phyloP scores from a whole-genome alignment of 1,140 invertebrate genomes.

The Ostrea denselamellosa region DNA sequence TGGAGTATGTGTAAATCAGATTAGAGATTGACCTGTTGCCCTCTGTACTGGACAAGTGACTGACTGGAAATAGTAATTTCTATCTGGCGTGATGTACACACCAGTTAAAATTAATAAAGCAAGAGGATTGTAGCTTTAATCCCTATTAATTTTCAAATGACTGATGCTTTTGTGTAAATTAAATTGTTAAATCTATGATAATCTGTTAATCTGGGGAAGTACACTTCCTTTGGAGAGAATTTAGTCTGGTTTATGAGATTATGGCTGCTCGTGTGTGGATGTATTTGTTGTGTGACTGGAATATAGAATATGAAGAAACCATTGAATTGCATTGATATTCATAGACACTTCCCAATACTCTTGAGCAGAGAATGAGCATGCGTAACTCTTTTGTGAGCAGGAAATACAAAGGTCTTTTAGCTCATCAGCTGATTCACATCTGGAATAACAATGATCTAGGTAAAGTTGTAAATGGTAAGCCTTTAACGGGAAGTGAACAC shows the following conservation, averaged over 20 bases:
- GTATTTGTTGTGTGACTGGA: background rate
- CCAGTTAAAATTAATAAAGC: background rate
- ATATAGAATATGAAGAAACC: background rate
- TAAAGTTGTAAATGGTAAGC: background rate
- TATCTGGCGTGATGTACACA: background rate
- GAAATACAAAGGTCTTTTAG: slow-evolving; percentile 1
- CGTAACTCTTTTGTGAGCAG: background rate
- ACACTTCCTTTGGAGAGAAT: slow-evolving; percentile 28
- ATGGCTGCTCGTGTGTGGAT: background rate
- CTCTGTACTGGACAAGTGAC: background rate
- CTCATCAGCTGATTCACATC: slow-evolving; percentile 20
- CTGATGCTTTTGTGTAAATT: background rate
- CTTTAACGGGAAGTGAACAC: background rate
- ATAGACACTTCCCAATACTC: background rate
- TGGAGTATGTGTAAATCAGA: no score
- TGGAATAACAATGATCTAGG: slow-evolving; percentile 22
- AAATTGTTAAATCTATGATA: background rate
- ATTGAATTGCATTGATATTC: background rate
- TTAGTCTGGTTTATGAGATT: background rate
- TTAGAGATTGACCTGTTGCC: background rate
- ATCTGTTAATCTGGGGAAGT: background rate
- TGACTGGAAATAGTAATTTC: background rate
- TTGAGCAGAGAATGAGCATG: background rate
- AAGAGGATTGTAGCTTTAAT: slow-evolving; percentile 24
- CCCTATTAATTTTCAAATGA: background rate